These are phyloP conservation scores for Aricia artaxerxes DNA, from an alignment of 2,888 invertebrate species.

Conservation along the genomic window DNA sequence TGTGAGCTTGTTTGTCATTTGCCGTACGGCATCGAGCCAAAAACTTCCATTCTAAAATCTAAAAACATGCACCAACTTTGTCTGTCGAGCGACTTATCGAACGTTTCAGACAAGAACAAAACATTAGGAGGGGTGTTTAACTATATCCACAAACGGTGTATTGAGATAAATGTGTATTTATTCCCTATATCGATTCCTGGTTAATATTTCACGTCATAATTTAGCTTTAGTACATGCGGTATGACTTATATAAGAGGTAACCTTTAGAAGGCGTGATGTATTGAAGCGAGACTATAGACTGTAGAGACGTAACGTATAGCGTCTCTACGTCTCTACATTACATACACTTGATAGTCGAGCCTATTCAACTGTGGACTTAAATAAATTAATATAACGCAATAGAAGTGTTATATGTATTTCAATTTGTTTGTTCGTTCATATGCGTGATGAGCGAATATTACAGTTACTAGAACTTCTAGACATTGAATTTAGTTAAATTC, in stretches of 20 bases:
- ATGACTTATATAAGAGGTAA: conserved; percentile 14
- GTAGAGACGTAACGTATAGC: background rate
- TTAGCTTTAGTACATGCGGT: background rate
- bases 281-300: background rate
- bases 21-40: too few species aligned
- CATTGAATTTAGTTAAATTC: too few species aligned
- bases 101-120: too few species aligned
- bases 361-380: conserved; percentile 5
- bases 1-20: too few species aligned
- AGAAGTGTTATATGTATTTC: background rate
- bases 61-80: too few species aligned
- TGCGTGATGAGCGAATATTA: background rate
- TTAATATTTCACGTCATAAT: conserved; percentile 6
- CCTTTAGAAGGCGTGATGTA: background rate
- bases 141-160: too few species aligned
- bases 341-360: background rate
- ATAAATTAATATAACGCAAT: conserved; percentile 5
- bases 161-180: background rate
- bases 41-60: too few species aligned
- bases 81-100: too few species aligned
- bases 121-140: too few species aligned
- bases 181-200: background rate
- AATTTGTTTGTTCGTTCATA: background rate
- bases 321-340: background rate
- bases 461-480: too few species aligned